phyloP scores from a whole-genome alignment of 2,113 vertebrate species.

The Xyrauchen texanus region DNA sequence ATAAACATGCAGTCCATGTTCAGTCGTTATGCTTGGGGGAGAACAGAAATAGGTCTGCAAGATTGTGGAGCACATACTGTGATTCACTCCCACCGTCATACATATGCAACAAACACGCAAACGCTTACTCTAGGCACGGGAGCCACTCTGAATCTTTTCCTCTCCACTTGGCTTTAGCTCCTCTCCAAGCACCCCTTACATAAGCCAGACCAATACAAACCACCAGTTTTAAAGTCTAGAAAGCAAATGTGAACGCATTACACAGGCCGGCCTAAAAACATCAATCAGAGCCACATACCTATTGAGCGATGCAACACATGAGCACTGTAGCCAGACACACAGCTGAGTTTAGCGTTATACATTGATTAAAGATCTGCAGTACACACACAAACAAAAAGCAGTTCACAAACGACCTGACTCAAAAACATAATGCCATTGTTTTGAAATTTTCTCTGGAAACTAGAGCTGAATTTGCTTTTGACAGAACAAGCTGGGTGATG shows the following conservation, averaged over 20 bases:
- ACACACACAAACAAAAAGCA: background rate
- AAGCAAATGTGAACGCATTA: constrained; percentile 20
- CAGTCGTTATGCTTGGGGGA: background rate
- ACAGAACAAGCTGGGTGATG: background rate
- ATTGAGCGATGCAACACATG: background rate
- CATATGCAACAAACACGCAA: background rate
- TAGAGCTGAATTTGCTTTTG: background rate
- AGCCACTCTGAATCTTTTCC: constrained; percentile 41
- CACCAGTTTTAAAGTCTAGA: constrained; percentile 12
- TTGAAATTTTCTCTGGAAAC: no score
- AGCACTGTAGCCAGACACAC: background rate
- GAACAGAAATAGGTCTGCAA: background rate
- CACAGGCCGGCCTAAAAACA: background rate
- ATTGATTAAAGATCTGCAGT: background rate
- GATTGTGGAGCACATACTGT: background rate
- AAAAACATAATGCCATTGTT: background rate
- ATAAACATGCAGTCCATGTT: background rate
- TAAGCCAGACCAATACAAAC: constrained; percentile 48
- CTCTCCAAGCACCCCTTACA: constrained; percentile 53
- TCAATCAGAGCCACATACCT: background rate
- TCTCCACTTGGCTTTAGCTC: constrained; percentile 44
- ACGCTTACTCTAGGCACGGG: constrained; percentile 5
- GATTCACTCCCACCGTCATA: background rate
- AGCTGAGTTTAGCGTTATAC: background rate
- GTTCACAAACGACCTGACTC: background rate